phyloP scores from a whole-genome alignment of 2,113 vertebrate genomes.

The Brachirus orientalis region DNA sequence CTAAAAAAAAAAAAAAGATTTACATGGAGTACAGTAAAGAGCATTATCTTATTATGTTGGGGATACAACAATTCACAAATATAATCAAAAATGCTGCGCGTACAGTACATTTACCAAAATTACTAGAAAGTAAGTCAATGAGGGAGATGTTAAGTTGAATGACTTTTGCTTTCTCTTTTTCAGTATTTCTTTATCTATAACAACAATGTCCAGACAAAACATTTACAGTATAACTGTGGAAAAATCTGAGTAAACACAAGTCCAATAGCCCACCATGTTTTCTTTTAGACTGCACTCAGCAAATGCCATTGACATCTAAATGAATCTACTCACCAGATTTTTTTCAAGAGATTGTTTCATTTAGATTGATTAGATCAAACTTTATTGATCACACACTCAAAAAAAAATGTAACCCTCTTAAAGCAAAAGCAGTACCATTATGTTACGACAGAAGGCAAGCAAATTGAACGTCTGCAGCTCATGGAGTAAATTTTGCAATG shows the following conservation, averaged over 20 bases:
- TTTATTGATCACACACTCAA: neutral
- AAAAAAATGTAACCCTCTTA: neutral
- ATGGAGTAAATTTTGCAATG: neutral
- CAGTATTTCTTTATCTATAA: no score
- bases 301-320: neutral
- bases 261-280: neutral
- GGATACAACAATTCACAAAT: neutral
- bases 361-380: neutral
- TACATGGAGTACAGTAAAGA: neutral
- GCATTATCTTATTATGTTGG: conserved; percentile 6
- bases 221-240: neutral
- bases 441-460: neutral
- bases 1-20: neutral
- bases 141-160: neutral
- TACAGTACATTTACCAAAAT: no score
- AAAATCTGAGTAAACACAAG: neutral
- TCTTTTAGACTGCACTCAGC: no score
- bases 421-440: neutral
- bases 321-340: neutral
- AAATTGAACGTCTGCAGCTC: neutral
- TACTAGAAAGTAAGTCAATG: no score
- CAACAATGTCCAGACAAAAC: neutral
- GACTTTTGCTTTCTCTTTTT: no score
- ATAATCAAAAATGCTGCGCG: no score
- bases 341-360: neutral